phyloP scores from a whole-genome alignment of 1,140 invertebrate genomes.

The Philotrypesis tridentata region DNA sequence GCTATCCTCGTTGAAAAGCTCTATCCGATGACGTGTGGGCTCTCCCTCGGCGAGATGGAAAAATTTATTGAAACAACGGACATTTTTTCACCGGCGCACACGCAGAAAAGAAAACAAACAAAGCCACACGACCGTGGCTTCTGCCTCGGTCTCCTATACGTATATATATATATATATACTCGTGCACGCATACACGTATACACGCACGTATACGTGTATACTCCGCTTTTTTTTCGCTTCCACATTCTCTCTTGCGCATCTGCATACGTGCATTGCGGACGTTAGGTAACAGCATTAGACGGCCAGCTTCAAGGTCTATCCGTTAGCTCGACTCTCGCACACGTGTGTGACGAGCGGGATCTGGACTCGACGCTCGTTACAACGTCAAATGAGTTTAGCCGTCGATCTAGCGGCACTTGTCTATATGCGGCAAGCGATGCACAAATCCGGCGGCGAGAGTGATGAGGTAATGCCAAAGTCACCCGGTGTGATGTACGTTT shows the following conservation, averaged over 20 bases:
- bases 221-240: not conserved
- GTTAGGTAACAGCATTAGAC: slow-evolving; percentile 41
- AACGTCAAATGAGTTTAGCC: not conserved
- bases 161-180: no score
- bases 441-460: not conserved
- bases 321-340: not conserved
- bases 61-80: no score
- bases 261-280: slow-evolving; percentile 26
- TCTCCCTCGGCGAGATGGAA: no score
- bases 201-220: not conserved
- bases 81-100: no score
- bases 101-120: no score
- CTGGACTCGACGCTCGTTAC: slow-evolving; percentile 10
- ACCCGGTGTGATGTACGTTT: no score
- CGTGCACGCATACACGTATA: no score
- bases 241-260: not conserved
- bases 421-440: not conserved
- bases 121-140: not conserved
- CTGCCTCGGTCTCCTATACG: no score
- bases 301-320: slow-evolving; percentile 21
- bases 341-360: not conserved
- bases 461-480: not conserved
- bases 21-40: no score
- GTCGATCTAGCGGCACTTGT: not conserved
- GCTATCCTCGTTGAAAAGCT: no score